A percentile compares a stretch with the other conserved stretches of the same genome.
Conservation (phyloP, 2,113 vertebrate genomes). For the Zosterops borbonicus region DNA sequence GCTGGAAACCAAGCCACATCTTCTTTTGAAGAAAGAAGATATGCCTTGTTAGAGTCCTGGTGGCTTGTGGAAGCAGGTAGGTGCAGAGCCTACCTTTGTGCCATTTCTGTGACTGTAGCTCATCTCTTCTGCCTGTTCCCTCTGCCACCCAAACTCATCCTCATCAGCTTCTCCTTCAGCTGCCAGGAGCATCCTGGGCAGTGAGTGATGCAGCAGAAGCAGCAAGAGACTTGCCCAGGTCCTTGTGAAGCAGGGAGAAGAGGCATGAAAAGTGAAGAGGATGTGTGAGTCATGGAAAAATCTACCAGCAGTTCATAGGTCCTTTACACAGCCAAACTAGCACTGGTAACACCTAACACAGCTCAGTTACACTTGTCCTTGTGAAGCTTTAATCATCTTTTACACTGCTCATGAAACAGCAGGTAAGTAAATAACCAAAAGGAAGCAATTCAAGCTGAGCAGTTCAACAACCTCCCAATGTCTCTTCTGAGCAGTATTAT, state of each 20-base stretch:
- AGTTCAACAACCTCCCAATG: neutral
- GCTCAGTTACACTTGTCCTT: neutral
- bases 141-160: neutral
- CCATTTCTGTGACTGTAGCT: neutral
- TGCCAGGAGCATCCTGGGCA: neutral
- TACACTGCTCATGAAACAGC: neutral
- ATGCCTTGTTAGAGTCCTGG: neutral
- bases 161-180: neutral
- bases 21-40: neutral
- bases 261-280: neutral
- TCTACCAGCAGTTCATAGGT: fast-evolving
- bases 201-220: neutral
- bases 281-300: neutral
- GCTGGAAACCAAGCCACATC: neutral
- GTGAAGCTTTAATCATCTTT: neutral
- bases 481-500: neutral
- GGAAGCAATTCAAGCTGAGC: neutral
- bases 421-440: neutral
- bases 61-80: neutral
- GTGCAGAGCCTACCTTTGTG: neutral
- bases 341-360: neutral
- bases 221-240: neutral
- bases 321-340: neutral
- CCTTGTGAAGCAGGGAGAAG: neutral
- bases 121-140: neutral